phyloP scores from a whole-genome alignment of 2,888 invertebrate genomes.

The Cecidostiba fungosa region DNA sequence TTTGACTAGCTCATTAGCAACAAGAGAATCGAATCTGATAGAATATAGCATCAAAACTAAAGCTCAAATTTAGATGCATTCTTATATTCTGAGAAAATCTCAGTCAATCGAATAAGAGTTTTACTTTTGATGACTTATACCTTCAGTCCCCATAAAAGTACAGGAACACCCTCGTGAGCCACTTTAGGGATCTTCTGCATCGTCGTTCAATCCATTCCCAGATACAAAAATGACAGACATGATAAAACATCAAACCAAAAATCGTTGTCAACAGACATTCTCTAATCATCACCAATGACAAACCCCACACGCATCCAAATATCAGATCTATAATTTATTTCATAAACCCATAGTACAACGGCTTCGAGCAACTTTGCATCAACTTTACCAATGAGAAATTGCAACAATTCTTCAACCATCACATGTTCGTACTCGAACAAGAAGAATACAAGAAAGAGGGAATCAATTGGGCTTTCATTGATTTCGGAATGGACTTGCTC shows the following conservation, averaged over 20 bases:
- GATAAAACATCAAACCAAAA: slow-evolving; percentile 30
- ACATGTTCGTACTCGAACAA: slow-evolving; percentile 99
- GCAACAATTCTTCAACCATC: slow-evolving; percentile 99
- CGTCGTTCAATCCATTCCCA: slow-evolving; percentile 29
- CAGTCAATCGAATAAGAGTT: slow-evolving; percentile 24
- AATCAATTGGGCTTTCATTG: slow-evolving; percentile 99
- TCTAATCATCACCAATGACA: slow-evolving; percentile 36
- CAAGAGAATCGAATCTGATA: slow-evolving; percentile 51
- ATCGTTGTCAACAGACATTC: slow-evolving; percentile 28
- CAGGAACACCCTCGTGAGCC: slow-evolving; percentile 55
- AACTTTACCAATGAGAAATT: slow-evolving; percentile 99
- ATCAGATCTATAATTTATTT: slow-evolving; percentile 50
- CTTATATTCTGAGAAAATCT: slow-evolving; percentile 34
- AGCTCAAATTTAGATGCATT: slow-evolving; percentile 19
- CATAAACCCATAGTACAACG: slow-evolving; percentile 88
- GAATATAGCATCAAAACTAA: slow-evolving; percentile 37
- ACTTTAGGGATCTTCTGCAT: slow-evolving; percentile 52
- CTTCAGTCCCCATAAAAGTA: slow-evolving; percentile 45
- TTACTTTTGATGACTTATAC: slow-evolving; percentile 43
- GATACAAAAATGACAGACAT: slow-evolving; percentile 28
- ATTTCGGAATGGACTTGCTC: slow-evolving; percentile 99
- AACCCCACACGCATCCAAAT: slow-evolving; percentile 21
- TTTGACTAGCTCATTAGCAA: too few species aligned
- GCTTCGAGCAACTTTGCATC: slow-evolving; percentile 99
- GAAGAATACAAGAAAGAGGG: slow-evolving; percentile 99